These are phyloP conservation scores for Megaceryle maxima DNA, from an alignment of 2,113 vertebrate genomes.

Conservation along the genomic window DNA sequence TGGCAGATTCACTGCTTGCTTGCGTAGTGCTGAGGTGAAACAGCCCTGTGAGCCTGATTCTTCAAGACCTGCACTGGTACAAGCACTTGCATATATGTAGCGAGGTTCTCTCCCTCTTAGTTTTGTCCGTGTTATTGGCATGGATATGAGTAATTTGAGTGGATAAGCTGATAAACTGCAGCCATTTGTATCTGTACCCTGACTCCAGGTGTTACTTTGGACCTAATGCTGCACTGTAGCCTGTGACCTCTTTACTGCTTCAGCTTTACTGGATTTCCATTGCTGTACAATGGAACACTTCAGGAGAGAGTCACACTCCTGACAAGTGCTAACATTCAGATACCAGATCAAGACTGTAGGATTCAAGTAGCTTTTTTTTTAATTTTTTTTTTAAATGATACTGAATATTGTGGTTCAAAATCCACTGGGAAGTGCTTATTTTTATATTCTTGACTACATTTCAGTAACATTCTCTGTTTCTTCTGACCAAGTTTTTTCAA, in stretches of 20 bases:
- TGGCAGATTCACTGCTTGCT: background rate
- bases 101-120: background rate
- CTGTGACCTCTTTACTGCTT: background rate
- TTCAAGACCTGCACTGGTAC: background rate
- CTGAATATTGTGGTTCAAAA: background rate
- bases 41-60: background rate
- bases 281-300: background rate
- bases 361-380: background rate
- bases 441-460: conserved; percentile 23
- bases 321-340: background rate
- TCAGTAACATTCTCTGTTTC: conserved; percentile 16
- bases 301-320: background rate
- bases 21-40: background rate
- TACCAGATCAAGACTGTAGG: background rate
- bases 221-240: background rate
- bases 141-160: background rate
- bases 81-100: background rate
- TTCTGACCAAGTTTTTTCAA: conserved; percentile 33
- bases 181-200: background rate
- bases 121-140: background rate
- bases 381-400: too few species aligned
- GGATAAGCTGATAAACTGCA: background rate
- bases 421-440: conserved; percentile 6
- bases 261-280: background rate
- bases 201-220: background rate